Evolutionary conservation across 2,113 vertebrate species (phyloP), one percentile per base, ranked within the genome.

Genomic region (Charadrius vociferus): DNA sequence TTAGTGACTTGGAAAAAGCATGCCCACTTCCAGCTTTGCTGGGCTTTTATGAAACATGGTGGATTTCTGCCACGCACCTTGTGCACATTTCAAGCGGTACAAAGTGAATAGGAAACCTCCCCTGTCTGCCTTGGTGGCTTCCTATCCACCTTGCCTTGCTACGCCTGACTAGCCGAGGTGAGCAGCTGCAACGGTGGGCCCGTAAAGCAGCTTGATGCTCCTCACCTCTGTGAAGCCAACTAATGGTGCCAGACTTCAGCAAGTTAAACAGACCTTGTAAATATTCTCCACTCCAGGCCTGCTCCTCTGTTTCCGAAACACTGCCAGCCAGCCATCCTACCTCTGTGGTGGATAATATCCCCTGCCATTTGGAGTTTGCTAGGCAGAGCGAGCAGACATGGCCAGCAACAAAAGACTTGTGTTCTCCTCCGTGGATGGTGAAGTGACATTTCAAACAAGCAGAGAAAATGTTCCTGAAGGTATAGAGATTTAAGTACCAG

Each of bases 81-180:
- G 0, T 24, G 30, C 30, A 81, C 68, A 22, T 74, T 66, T 58
- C 26, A 27, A 81, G 43, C 8, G 6, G 12, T 37, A 20, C 11
- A 37, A 81, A 72, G 39, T 0, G 6, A 81, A 36, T 24, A n/a
- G 0, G 3, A 77, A 85, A 59, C 34, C 29, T 63, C 24, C 30
- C 14, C 14, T 15, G 0, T 34, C 27, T 86, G 45, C 56, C 53
- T 14, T 80, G 62, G 27, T 14, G 49, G 65, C 32, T 88, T 93
- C 30, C 23, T 24, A 18, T 12, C 21, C 1, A 0, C 39, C 24
- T 68, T 55, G 55, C 29, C 67, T 53, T 65, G 43, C 52, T 56
- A 12, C 1, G 1, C 11, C 66, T 88, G 65, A 65, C 41, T 34
- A 47, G 37, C 16, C 0, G 0, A 88, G 43, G 70, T 3, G 5